Evolutionary conservation across 2,113 vertebrate genomes (phyloP).

Genomic region (Xyliphius kryptos): DNA sequence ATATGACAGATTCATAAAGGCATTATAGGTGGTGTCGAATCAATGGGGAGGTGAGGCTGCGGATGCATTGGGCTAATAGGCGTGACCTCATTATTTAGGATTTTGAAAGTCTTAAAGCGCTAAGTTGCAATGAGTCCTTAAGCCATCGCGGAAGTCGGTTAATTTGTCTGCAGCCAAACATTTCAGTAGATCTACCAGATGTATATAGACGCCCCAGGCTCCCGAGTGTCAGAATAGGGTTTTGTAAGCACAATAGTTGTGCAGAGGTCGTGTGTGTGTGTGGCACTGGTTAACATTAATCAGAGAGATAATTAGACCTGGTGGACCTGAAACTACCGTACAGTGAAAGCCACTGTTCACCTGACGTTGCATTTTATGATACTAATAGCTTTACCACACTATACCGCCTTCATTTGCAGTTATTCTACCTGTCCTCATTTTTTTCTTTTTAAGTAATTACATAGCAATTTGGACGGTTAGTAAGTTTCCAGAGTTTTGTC

Average conservation of each 20-base stretch:
- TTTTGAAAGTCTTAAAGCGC: not conserved
- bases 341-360: not conserved
- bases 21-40: not conserved
- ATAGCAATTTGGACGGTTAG: not conserved
- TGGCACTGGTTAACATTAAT: slow-evolving; percentile 31
- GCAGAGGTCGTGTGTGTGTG: not conserved
- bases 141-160: not conserved
- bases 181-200: too few relatives aligned
- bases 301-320: not conserved
- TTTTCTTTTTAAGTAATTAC: not conserved
- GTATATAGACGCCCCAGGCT: too few relatives aligned
- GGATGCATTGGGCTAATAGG: not conserved
- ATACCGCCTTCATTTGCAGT: not conserved
- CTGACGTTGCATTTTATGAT: not conserved
- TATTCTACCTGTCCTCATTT: slow-evolving; percentile 15
- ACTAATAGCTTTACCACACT: not conserved
- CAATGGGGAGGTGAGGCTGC: not conserved
- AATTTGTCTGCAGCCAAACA: too few relatives aligned
- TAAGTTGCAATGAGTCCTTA: not conserved
- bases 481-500: not conserved
- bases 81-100: too few relatives aligned
- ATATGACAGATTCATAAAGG: not conserved
- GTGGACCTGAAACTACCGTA: not conserved
- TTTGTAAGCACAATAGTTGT: slow-evolving; percentile 9
- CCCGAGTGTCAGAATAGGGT: not conserved